Conservation (phyloP, 2,113 vertebrate species). For the Mandrillus leucophaeus region DNA sequence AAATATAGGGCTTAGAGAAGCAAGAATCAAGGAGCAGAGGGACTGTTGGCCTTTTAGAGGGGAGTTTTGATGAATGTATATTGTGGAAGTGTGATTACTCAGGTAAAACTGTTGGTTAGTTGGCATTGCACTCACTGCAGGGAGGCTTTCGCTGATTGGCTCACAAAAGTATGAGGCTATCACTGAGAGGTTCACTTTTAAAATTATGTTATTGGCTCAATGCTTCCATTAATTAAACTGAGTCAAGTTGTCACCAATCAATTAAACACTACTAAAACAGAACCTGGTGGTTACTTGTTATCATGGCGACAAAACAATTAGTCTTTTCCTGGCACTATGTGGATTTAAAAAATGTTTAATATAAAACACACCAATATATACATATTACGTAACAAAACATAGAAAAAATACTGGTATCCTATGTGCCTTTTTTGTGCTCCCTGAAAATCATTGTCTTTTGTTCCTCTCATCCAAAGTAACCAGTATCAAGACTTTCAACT, state of each 20-base stretch:
- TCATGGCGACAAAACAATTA: background rate
- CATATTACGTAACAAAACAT: background rate
- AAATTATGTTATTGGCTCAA: background rate
- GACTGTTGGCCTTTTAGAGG: background rate
- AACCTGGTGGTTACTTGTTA: background rate
- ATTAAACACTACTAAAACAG: background rate
- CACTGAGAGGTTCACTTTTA: background rate
- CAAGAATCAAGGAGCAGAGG: background rate
- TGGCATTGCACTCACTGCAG: too few species aligned
- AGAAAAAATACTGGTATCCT: background rate
- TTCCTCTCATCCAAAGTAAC: background rate
- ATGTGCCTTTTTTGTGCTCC: background rate
- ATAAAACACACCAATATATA: background rate
- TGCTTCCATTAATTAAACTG: background rate
- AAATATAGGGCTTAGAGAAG: background rate
- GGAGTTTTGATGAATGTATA: background rate
- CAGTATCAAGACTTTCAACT: background rate
- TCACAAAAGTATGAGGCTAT: background rate
- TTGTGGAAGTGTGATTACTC: background rate
- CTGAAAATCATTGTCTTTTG: background rate
- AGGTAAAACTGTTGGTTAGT: background rate
- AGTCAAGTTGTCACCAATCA: background rate
- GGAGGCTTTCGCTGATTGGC: background rate
- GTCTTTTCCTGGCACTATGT: background rate
- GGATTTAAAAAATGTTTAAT: background rate